Conservation (phyloP, 2,113 vertebrate genomes). For the Barnardius zonarius region DNA sequence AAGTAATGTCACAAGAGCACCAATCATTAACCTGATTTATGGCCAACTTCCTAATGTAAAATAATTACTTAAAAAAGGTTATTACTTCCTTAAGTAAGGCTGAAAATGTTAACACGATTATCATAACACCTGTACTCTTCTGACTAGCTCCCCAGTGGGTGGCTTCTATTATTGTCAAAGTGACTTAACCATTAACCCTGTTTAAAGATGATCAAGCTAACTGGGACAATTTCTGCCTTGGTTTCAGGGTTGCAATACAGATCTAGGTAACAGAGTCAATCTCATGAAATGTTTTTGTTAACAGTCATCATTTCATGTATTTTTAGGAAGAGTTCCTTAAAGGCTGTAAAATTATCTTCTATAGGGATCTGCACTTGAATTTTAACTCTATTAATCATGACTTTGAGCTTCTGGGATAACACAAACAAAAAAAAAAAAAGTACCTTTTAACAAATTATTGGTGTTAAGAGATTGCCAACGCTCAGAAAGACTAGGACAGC, state of each 20-base stretch:
- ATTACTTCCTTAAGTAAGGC: conserved; percentile 11
- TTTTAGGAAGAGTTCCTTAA: not conserved
- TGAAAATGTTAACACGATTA: not conserved
- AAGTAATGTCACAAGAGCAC: not conserved
- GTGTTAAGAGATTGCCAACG: not conserved
- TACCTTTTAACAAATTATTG: not conserved
- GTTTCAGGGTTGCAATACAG: not conserved
- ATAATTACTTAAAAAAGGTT: not conserved
- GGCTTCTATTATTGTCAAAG: conserved; percentile 61
- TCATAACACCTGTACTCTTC: conserved; percentile 1
- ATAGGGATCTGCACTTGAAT: not conserved
- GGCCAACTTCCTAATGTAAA: not conserved
- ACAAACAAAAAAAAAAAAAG: not conserved
- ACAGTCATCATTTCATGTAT: not conserved
- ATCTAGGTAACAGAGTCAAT: not conserved
- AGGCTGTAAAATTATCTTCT: not conserved
- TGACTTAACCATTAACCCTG: conserved; percentile 40
- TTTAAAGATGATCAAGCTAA: conserved; percentile 45
- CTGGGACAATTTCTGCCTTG: conserved; percentile 19
- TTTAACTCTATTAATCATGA: not conserved
- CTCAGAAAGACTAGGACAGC: not conserved
- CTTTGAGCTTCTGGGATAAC: not conserved
- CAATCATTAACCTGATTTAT: not conserved
- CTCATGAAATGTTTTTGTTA: not conserved
- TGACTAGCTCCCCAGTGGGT: conserved; percentile 13